A percentile compares a stretch with the other conserved stretches of the same genome.
Conservation (phyloP, 2,797 vertebrate species). For the Brachyalestes nurse region DNA sequence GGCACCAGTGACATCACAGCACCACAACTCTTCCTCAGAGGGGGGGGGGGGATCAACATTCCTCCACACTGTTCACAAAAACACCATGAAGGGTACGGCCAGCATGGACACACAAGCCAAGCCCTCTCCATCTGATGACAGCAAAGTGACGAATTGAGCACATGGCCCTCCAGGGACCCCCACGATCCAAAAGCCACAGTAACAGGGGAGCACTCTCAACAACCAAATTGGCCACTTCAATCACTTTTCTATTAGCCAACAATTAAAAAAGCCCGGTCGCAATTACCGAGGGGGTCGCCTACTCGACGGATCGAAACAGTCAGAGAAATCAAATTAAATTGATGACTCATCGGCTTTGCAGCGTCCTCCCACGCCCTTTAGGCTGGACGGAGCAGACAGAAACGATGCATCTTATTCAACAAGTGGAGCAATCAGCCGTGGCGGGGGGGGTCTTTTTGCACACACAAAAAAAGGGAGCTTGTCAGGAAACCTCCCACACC, state of each 20-base stretch:
- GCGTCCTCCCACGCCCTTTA: constrained; percentile 40
- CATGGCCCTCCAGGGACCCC: constrained; percentile 43
- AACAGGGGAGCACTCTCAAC: background rate
- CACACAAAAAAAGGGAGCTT: constrained; percentile 1
- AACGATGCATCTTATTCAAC: constrained; percentile 55
- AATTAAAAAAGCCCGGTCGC: constrained; percentile 10
- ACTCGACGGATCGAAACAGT: constrained; percentile 4
- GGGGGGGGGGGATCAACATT: constrained; percentile 3
- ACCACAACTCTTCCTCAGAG: background rate
- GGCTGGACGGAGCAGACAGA: background rate
- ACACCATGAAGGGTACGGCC: constrained; percentile 47
- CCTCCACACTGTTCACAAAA: constrained; percentile 40
- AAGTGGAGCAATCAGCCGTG: constrained; percentile 2
- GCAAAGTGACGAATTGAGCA: constrained; percentile 49
- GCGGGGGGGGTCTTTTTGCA: constrained; percentile 28
- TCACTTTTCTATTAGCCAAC: background rate
- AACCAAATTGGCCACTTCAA: background rate
- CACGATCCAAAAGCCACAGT: background rate
- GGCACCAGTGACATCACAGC: background rate
- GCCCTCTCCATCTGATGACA: constrained; percentile 71
- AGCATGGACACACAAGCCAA: constrained; percentile 51
- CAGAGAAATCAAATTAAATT: constrained; percentile 42
- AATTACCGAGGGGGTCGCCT: constrained; percentile 20
- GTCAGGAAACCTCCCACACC: constrained; percentile 39
- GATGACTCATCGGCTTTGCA: constrained; percentile 46